A percentile compares a stretch with the other conserved stretches of the same genome.
Evolutionary conservation across 2,888 invertebrate genomes (phyloP).

Genomic region (Caenorhabditis sulstoni): DNA sequence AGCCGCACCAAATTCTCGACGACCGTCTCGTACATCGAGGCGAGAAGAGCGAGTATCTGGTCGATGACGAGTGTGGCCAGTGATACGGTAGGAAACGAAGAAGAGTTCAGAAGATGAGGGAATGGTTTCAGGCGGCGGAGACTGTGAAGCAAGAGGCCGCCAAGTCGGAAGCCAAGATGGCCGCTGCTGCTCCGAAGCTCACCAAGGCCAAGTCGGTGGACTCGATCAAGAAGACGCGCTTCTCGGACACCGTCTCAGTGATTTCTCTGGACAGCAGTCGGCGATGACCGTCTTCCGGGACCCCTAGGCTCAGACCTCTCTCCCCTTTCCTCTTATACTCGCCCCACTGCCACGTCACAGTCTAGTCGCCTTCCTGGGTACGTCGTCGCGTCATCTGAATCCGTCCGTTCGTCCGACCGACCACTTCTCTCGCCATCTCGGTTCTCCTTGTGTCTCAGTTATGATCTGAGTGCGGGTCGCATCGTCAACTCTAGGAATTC

Average conservation of each 20-base stretch:
- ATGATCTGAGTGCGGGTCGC: slow-evolving; percentile 44
- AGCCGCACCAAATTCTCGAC: slow-evolving; percentile 73
- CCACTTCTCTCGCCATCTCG: slow-evolving; percentile 2
- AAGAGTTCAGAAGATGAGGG: neutral
- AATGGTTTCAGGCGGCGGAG: slow-evolving; percentile 43
- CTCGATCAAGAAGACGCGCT: slow-evolving; percentile 67
- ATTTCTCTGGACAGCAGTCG: slow-evolving; percentile 63
- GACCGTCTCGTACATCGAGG: slow-evolving; percentile 71
- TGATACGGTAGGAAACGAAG: slow-evolving; percentile 33
- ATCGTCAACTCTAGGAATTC: slow-evolving; percentile 36
- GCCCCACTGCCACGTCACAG: slow-evolving; percentile 34
- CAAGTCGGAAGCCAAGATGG: slow-evolving; percentile 30
- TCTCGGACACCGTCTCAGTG: slow-evolving; percentile 70
- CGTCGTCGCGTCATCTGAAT: slow-evolving; percentile 19
- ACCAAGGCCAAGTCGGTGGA: slow-evolving; percentile 57
- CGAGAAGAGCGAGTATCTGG: slow-evolving; percentile 68
- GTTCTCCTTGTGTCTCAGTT: slow-evolving; percentile 24
- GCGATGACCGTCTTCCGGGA: slow-evolving; percentile 28
- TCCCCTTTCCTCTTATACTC: slow-evolving; percentile 11
- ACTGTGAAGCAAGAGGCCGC: slow-evolving; percentile 46
- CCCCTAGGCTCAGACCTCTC: slow-evolving; percentile 27
- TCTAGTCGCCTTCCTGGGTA: slow-evolving; percentile 53
- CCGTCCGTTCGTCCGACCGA: slow-evolving; percentile 7
- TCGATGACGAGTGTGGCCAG: slow-evolving; percentile 60
- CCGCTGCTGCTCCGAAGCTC: slow-evolving; percentile 37